Evolutionary conservation across 2,797 vertebrate genomes (phyloP).

Genomic region (Synaphobranchus kaupii): DNA sequence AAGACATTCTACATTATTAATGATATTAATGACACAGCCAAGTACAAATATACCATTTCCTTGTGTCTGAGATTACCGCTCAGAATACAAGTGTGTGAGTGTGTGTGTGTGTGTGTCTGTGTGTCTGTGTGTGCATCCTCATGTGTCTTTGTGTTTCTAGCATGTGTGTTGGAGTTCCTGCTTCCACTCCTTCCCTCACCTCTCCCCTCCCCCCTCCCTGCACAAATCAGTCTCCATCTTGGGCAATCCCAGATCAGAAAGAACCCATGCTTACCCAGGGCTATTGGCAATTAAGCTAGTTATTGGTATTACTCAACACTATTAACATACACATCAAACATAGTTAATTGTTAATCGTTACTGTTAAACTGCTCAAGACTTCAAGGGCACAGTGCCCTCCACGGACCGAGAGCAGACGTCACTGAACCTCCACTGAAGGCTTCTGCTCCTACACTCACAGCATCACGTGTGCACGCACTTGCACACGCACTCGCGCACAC

Average conservation of each 20-base stretch:
- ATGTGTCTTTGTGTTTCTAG: neutral
- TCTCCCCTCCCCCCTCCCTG: neutral
- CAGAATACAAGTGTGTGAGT: constrained; percentile 27
- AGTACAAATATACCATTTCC: neutral
- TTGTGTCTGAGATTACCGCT: neutral
- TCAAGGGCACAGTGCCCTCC: constrained; percentile 43
- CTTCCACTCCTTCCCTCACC: neutral
- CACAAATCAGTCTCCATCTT: constrained; percentile 11
- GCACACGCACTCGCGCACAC: neutral
- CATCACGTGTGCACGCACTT: neutral
- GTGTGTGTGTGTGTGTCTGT: constrained; percentile 3
- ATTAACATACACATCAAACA: too few species aligned
- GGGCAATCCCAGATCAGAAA: neutral
- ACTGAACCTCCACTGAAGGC: constrained; percentile 10
- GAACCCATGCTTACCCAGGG: neutral
- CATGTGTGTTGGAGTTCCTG: neutral
- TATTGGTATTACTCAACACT: neutral
- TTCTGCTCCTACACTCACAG: neutral
- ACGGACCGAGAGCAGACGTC: constrained; percentile 26
- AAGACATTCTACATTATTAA: constrained; percentile 56
- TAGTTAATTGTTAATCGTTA: neutral
- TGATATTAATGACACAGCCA: constrained; percentile 22
- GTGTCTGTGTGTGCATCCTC: neutral
- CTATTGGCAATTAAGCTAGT: neutral
- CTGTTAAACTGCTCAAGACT: constrained; percentile 7